Base-by-base conservation (phyloP, 2,113 vertebrate genomes). In the Triplophysa rosa region DNA sequence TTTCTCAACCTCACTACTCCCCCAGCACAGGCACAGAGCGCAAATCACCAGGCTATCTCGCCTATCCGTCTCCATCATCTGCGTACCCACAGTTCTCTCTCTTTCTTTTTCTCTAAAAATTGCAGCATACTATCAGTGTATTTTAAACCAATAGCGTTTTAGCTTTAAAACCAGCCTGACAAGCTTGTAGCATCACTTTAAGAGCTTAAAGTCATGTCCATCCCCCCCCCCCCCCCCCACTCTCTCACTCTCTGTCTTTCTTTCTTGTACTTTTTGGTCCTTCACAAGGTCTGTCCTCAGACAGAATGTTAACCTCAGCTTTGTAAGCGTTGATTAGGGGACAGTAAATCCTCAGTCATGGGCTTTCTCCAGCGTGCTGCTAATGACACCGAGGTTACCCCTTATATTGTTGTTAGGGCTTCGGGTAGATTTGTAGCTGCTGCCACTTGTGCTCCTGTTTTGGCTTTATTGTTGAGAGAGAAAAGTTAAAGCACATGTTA, bases 381-480 rank as follows among this genome's bases (percentile, higher is more conserved):
- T 90, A 85, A 90, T 87, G 84, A 87, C 83, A 82, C 62, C 67
- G 79, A 84, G 82, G 80, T 86, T 80, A 83, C 67, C 67, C 54
- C 82, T 68, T 68, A 78, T 74, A 79, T 84, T 77, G 76, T 80
- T 82, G 75, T 82, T 70, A 81, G 79, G 7, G 49, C 33, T 85
- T 71, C 70, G 80, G 77, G 76, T 75, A 82, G 71, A 86, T 85
- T 82, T 78, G 59, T 84, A 79, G 49, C 54, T n/a, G 17, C 24
- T 68, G 70, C n/a, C 69, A 37, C 80, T 80, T 79, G 56, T 72
- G 49, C 62, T 64, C 40, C 63, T 47, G 7, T 9, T 62, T 66
- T 67, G 63, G 37, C 24, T 52, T 49, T 65, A 66, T 82, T 64
- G 61, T 62, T 2, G 17, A 33, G 49, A 26, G 14, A 23, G 47